A percentile compares a stretch with the other conserved stretches of the same genome.
Conservation (phyloP, 2,888 invertebrate genomes). For the Macrosiphum euphorbiae region DNA sequence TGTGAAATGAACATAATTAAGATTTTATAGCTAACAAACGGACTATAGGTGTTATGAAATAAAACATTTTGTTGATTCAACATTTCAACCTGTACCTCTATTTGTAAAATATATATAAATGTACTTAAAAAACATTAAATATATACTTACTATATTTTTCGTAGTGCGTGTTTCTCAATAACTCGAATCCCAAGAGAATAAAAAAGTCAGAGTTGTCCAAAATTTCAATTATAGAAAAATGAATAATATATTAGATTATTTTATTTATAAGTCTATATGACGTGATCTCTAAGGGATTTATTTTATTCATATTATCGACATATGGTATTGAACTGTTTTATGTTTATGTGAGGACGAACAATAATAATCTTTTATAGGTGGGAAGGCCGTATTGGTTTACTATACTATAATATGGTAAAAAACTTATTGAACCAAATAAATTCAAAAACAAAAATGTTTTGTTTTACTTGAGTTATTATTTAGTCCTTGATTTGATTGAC, state of each 20-base stretch:
- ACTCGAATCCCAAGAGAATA: background rate
- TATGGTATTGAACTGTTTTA: background rate
- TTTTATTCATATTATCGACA: background rate
- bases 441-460: background rate
- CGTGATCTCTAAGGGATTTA: background rate
- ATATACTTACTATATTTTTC: background rate
- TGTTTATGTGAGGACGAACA: background rate
- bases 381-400: background rate
- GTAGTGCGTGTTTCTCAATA: background rate
- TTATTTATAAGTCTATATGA: background rate
- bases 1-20: background rate
- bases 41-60: background rate
- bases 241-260: constrained; percentile 12
- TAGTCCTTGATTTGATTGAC: background rate
- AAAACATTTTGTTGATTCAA: background rate
- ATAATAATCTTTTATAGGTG: background rate
- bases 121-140: background rate
- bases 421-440: background rate
- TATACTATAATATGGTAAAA: background rate
- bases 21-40: background rate
- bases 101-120: background rate
- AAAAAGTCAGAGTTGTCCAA: background rate
- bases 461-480: background rate
- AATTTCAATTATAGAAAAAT: background rate
- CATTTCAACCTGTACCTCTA: background rate